Percentiles rank a stretch among this genome's conserved stretches.
These are phyloP conservation scores for Linurgus olivaceus DNA, from an alignment of 2,797 vertebrate genomes.

Conservation along the genomic window DNA sequence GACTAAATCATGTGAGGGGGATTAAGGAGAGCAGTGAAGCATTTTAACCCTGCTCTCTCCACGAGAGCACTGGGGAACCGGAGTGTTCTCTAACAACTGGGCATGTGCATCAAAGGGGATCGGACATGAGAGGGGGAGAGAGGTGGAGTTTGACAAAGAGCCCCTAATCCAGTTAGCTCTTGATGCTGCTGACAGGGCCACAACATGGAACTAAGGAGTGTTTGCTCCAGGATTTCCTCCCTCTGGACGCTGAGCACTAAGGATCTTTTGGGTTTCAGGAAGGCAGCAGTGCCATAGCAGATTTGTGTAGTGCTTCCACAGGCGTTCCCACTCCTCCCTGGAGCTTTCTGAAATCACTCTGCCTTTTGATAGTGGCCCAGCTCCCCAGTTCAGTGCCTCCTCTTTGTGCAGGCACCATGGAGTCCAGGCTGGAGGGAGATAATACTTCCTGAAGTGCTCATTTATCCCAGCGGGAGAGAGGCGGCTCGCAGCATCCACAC, in stretches of 20 bases:
- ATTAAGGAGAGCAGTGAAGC: slow-evolving; percentile 14
- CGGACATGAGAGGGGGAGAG: neutral
- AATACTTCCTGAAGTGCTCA: slow-evolving; percentile 56
- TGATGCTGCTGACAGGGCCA: neutral
- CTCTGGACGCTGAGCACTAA: rapidly evolving
- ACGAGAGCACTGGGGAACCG: neutral
- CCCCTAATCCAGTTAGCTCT: slow-evolving; percentile 1
- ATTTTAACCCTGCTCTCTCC: neutral
- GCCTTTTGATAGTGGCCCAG: slow-evolving; percentile 23
- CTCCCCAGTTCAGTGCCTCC: slow-evolving; percentile 41
- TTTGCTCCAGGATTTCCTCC: neutral
- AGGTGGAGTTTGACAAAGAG: neutral
- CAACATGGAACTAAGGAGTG: neutral
- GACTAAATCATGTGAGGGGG: slow-evolving; percentile 25
- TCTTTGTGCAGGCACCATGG: slow-evolving; percentile 1
- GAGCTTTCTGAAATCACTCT: neutral
- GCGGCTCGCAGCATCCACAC: slow-evolving; percentile 4
- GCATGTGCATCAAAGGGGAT: neutral
- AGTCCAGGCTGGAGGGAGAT: slow-evolving; percentile 21
- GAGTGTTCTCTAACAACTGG: neutral
- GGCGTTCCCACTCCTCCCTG: neutral
- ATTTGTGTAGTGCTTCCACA: neutral
- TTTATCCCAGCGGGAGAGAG: slow-evolving; percentile 36
- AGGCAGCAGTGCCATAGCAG: neutral
- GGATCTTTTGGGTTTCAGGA: neutral